Conservation (phyloP, 2,113 vertebrate genomes). For the Xyliphius kryptos region DNA sequence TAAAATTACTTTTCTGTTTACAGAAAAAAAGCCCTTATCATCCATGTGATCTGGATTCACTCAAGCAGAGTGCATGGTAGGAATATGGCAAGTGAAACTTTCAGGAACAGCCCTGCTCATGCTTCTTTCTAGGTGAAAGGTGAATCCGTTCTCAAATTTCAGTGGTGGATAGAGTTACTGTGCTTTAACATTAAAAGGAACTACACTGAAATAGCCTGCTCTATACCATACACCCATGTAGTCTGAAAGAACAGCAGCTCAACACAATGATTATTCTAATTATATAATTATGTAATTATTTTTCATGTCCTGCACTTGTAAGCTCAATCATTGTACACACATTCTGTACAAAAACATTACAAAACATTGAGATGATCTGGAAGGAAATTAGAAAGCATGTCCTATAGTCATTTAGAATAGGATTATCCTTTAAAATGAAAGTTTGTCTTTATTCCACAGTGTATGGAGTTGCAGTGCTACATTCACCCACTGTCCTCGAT, state of each 20-base stretch:
- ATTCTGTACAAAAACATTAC: neutral
- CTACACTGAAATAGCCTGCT: neutral
- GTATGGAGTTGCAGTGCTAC: constrained; percentile 68
- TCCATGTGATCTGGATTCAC: constrained; percentile 17
- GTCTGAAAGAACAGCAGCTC: too few relatives aligned
- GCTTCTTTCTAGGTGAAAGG: constrained; percentile 17
- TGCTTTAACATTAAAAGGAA: neutral
- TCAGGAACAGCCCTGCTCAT: constrained; percentile 15
- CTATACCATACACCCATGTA: too few relatives aligned
- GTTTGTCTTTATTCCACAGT: constrained; percentile 60
- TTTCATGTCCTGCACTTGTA: neutral
- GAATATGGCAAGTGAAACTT: constrained; percentile 8
- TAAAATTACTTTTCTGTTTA: constrained; percentile 10
- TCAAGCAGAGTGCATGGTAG: constrained; percentile 4
- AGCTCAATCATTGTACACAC: neutral
- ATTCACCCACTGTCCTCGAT: constrained; percentile 69
- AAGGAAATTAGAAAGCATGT: neutral
- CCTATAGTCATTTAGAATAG: neutral
- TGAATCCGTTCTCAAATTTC: neutral
- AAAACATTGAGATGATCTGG: neutral
- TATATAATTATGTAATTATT: too few relatives aligned
- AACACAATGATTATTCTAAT: too few relatives aligned
- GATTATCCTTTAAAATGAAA: constrained; percentile 1
- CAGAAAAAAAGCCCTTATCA: constrained; percentile 21
- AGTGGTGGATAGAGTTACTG: neutral